These are phyloP conservation scores for Nyctereutes procyonoides DNA, from an alignment of 2,113 vertebrate genomes.

Conservation along the genomic window DNA sequence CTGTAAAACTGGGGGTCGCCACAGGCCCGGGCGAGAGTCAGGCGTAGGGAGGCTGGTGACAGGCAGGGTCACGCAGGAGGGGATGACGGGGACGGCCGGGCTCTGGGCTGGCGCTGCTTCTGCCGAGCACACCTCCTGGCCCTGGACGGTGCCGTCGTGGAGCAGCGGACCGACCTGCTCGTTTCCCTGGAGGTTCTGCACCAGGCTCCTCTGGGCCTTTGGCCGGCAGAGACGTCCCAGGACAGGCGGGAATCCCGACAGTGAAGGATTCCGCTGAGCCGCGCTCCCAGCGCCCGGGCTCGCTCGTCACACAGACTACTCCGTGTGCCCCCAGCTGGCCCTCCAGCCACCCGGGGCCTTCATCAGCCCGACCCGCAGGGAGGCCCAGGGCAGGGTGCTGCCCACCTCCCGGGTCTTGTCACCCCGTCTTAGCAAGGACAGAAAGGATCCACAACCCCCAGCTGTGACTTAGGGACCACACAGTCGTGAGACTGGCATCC, in stretches of 20 bases:
- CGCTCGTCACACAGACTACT: rapidly evolving
- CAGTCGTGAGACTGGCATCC: rapidly evolving
- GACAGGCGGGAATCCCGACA: no score
- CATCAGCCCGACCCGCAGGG: neutral
- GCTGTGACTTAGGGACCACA: neutral
- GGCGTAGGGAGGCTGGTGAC: neutral
- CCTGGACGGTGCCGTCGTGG: neutral
- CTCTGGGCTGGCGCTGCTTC: neutral
- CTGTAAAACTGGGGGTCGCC: neutral
- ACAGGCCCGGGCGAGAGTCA: neutral
- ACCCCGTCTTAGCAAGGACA: rapidly evolving
- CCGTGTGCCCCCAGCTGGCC: neutral
- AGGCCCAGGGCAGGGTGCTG: rapidly evolving
- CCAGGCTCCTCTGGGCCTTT: neutral
- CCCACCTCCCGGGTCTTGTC: no score
- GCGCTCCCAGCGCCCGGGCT: neutral
- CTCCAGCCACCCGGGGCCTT: no score
- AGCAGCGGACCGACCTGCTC: neutral
- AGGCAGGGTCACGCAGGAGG: neutral
- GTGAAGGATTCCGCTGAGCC: rapidly evolving
- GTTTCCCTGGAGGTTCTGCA: neutral
- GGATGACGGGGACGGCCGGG: rapidly evolving
- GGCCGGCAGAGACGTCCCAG: neutral
- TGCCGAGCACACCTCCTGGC: neutral
- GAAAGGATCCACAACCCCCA: neutral